Evolutionary conservation across 2,113 vertebrate species (phyloP).

Genomic region (Marcusenius ussheri): DNA sequence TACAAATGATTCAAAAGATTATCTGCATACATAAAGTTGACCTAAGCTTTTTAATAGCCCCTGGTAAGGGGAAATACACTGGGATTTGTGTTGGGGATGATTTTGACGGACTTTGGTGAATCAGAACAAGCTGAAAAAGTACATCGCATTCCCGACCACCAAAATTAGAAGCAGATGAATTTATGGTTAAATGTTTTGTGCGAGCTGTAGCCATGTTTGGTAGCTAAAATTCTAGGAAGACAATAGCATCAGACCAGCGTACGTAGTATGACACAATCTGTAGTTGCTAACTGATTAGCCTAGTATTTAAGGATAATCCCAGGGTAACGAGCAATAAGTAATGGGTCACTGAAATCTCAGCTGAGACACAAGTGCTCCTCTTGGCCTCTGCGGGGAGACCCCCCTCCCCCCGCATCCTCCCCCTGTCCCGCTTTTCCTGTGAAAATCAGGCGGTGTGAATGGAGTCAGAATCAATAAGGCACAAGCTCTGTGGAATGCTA

Average conservation of each 20-base stretch:
- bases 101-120: not conserved
- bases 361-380: not conserved
- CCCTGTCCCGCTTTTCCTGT: not conserved
- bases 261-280: not conserved
- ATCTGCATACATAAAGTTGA: conserved; percentile 14
- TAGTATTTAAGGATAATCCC: not conserved
- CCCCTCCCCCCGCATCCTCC: not conserved
- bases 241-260: not conserved
- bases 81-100: not conserved
- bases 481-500: not conserved
- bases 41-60: not conserved
- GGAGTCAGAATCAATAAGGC: conserved; percentile 3
- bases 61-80: not conserved
- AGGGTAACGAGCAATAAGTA: not conserved
- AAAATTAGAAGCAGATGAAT: not conserved
- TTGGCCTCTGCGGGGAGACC: not conserved
- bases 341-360: not conserved
- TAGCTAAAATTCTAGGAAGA: not conserved
- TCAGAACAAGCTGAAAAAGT: not conserved
- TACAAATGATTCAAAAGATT: conserved; percentile 12
- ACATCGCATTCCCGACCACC: not conserved
- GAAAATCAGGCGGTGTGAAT: not conserved
- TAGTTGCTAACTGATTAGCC: not conserved
- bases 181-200: not conserved
- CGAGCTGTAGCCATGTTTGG: not conserved